Evolutionary conservation across 2,888 invertebrate genomes (phyloP).

Genomic region (Cephus pulcher): DNA sequence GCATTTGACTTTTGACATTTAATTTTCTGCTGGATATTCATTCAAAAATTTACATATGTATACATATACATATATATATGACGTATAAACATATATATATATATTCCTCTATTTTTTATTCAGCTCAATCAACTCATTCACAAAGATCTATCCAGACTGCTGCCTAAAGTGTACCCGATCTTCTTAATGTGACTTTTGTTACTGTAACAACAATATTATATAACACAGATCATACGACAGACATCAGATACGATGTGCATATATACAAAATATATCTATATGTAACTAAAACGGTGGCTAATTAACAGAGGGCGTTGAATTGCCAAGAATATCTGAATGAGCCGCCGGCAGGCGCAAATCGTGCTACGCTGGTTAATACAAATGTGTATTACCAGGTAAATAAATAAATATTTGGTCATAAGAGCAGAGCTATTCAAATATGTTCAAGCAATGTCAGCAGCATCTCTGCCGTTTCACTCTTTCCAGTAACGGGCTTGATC

Average conservation of each 20-base stretch:
- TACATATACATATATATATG: not conserved
- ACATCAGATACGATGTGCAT: not conserved
- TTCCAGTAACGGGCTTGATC: constrained; percentile 9
- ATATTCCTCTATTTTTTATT: no score
- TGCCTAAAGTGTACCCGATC: not conserved
- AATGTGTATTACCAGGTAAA: constrained; percentile 57
- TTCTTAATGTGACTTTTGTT: not conserved
- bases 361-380: constrained; percentile 32
- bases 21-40: not conserved
- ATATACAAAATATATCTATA: not conserved
- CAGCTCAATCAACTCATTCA: not conserved
- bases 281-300: not conserved
- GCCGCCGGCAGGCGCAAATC: constrained; percentile 19
- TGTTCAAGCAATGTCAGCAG: constrained; percentile 57
- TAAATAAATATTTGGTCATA: constrained; percentile 63
- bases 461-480: constrained; percentile 36
- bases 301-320: constrained; percentile 23
- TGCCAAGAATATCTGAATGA: constrained; percentile 42
- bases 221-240: not conserved
- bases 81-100: not conserved
- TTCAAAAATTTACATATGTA: not conserved
- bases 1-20: not conserved
- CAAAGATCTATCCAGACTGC: not conserved
- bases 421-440: constrained; percentile 59
- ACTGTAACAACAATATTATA: not conserved